Conservation (phyloP, 2,113 vertebrate species). For the Todiramphus chloris region DNA sequence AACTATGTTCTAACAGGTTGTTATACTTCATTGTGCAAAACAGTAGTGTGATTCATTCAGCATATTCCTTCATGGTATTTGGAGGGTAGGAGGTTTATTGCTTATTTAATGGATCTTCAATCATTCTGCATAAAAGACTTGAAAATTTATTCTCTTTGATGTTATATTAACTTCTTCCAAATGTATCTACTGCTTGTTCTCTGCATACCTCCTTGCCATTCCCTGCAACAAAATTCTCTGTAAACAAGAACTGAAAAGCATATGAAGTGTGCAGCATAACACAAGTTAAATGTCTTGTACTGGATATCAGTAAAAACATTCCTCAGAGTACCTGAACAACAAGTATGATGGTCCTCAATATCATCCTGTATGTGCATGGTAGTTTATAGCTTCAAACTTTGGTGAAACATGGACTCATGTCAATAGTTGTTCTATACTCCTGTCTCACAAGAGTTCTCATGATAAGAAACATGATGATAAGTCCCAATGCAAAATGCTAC, state of each 20-base stretch:
- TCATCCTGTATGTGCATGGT: background rate
- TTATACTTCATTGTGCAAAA: background rate
- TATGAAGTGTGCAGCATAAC: background rate
- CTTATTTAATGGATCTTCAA: slow-evolving; percentile 7
- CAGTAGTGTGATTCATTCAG: background rate
- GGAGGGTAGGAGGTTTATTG: background rate
- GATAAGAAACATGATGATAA: background rate
- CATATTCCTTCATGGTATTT: background rate
- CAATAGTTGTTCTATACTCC: background rate
- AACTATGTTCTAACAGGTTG: background rate
- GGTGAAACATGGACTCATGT: background rate
- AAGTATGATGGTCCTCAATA: background rate
- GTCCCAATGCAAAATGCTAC: background rate
- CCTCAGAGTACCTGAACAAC: background rate
- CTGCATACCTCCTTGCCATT: background rate
- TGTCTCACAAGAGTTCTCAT: background rate
- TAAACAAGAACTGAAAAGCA: background rate
- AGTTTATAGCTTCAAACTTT: background rate
- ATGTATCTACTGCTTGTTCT: background rate
- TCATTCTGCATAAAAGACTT: background rate
- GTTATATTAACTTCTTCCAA: background rate
- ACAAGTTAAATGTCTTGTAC: background rate
- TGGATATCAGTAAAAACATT: background rate
- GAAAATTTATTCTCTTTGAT: background rate
- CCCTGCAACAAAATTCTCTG: background rate